Base-by-base conservation (phyloP, 2,888 invertebrate genomes). In the Polydrusus pterygomalis region DNA sequence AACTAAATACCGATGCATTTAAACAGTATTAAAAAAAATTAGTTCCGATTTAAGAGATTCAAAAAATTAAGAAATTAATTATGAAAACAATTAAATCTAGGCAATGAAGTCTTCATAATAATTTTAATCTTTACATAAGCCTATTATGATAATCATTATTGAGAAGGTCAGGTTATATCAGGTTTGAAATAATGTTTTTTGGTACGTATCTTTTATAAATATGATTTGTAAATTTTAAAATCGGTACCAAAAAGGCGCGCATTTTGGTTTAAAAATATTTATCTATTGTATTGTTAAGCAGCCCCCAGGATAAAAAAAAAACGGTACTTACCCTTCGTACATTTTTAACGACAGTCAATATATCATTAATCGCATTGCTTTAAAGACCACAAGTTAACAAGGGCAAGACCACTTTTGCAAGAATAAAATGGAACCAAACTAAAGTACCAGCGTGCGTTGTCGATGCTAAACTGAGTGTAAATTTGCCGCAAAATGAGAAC, bases 401-500 rank as follows among this genome's bases (percentile, higher is more conserved):
- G 68, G 70, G 68, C 56, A 76, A 67, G 6, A 75, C 17, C 5
- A 54, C 45, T 54, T 60, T 68, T 69, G 51, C 45, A 60, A 67
- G 34, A 49, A 15, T 25, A 38, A 63, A 56, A 20, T 65, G 73
- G 54, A 49, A 71, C 65, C 65, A 60, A 73, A 65, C 63, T 58
- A 70, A 43, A 43, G 74, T 70, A 56, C 54, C 58, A 73, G 51
- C 47, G 63, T 72, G 60, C 72, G 75, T 70, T 51, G 75, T 54
- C 75, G 71, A 56, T 77, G 75, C 17, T 62, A 67, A 75, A 75
- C 75, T 78, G 75, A 74, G 54, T 75, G 70, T 71, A 73, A 78
- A 75, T 70, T 75, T 73, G 75, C 70, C 30, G 64, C 67, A 77
- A 56, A 72, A 56, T 45, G 70, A 75, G 75, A 70, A 74, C 73